A percentile compares a stretch with the other conserved stretches of the same genome.
These are phyloP conservation scores for Dendrocincla tyrannina DNA, from an alignment of 2,797 vertebrate species.

Conservation along the genomic window DNA sequence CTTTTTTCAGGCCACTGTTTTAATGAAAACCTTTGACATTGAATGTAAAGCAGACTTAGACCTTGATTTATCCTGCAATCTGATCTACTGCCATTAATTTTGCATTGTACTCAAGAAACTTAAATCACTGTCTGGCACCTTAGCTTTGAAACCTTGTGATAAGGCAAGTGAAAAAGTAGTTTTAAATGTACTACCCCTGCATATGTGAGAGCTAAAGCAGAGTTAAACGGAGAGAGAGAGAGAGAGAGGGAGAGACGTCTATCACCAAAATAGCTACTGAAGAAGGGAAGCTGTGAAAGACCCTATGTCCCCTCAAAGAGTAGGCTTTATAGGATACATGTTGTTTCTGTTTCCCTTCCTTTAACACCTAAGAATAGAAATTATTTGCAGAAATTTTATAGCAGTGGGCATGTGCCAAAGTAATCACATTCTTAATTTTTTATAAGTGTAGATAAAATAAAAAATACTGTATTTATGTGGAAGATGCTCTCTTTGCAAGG, in stretches of 20 bases:
- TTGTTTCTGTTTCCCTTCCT: background rate
- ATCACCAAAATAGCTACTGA: background rate
- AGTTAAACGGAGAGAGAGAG: background rate
- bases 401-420: background rate
- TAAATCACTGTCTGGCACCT: background rate
- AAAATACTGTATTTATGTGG: background rate
- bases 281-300: background rate
- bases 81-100: background rate
- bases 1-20: background rate
- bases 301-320: background rate
- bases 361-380: background rate
- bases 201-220: background rate
- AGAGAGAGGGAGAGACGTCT: background rate
- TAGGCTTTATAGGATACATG: accelerated
- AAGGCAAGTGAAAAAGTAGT: background rate
- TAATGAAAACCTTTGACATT: background rate
- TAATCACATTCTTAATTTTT: background rate
- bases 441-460: background rate
- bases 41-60: background rate
- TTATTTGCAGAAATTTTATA: background rate
- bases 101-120: background rate
- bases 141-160: background rate
- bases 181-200: background rate
- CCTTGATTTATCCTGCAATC: background rate
- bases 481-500: background rate